These are phyloP conservation scores for Poeciliopsis gracilis DNA, from an alignment of 2,797 vertebrate genomes.

Conservation along the genomic window DNA sequence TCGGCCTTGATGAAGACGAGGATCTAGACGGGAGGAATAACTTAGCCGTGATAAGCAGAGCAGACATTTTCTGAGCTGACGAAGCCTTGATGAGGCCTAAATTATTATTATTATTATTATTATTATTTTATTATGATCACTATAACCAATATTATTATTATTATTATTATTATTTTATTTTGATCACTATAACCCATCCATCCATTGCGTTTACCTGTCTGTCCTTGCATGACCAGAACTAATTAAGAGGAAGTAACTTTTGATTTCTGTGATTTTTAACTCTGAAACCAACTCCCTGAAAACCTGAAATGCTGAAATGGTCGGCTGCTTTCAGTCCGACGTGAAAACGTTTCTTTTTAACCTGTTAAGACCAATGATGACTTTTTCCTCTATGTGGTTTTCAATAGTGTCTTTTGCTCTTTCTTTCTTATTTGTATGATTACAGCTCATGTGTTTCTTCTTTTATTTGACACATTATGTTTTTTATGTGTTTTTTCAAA, in stretches of 20 bases:
- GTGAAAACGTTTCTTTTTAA: not conserved
- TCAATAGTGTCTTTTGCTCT: not conserved
- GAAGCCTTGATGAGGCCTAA: not conserved
- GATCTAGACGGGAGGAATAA: conserved; percentile 31
- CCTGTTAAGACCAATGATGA: not conserved
- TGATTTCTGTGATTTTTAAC: not conserved
- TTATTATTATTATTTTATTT: not conserved
- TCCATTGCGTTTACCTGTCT: not conserved
- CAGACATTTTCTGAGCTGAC: not conserved
- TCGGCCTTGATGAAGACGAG: conserved; percentile 62
- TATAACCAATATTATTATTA: not conserved
- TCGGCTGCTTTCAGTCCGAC: not conserved
- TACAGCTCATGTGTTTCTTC: no score
- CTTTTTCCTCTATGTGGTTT: not conserved
- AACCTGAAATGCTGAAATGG: not conserved
- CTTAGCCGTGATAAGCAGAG: not conserved
- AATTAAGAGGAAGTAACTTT: not conserved
- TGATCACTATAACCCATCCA: not conserved
- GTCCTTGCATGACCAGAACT: not conserved
- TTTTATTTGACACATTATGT: no score
- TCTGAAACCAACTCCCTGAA: not conserved
- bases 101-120: not conserved
- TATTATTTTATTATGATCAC: not conserved
- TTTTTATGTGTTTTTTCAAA: not conserved
- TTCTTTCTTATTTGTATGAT: not conserved